Percentiles rank a stretch among this genome's conserved stretches.
Conservation (phyloP, 92 coral and sea anemone species). For the Nematostella vectensis region DNA sequence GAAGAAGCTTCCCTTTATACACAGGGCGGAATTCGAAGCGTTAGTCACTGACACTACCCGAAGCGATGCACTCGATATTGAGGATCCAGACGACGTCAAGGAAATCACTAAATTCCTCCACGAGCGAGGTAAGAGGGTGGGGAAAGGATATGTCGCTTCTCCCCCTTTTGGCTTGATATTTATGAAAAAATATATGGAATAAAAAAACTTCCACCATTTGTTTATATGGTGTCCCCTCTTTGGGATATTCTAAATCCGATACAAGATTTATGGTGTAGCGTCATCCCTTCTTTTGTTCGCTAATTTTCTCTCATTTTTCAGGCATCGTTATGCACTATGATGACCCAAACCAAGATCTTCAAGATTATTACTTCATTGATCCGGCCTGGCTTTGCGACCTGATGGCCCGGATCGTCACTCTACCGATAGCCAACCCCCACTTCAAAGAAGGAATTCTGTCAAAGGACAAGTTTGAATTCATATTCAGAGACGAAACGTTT, state of each 20-base stretch:
- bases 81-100: constrained; percentile 67
- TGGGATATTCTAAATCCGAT: no score
- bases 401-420: constrained; percentile 84
- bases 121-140: constrained; percentile 86
- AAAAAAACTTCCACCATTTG: no score
- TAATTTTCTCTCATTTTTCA: no score
- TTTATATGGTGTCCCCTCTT: no score
- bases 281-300: no score
- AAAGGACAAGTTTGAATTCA: constrained; percentile 27
- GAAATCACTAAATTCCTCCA: constrained; percentile 83
- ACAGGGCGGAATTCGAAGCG: constrained; percentile 70
- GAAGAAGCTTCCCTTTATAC: constrained; percentile 67
- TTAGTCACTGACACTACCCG: constrained; percentile 72
- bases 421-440: constrained; percentile 62
- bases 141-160: not conserved
- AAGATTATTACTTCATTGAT: constrained; percentile 88
- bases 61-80: constrained; percentile 53
- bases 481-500: constrained; percentile 64
- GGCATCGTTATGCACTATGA: constrained; percentile 92
- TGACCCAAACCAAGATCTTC: constrained; percentile 94
- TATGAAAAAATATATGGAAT: no score
- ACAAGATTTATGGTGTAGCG: no score
- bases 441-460: constrained; percentile 61
- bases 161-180: no score
- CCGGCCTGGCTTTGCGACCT: constrained; percentile 95